Conservation (phyloP, 2,888 invertebrate genomes). For the Yponomeuta cagnagella region DNA sequence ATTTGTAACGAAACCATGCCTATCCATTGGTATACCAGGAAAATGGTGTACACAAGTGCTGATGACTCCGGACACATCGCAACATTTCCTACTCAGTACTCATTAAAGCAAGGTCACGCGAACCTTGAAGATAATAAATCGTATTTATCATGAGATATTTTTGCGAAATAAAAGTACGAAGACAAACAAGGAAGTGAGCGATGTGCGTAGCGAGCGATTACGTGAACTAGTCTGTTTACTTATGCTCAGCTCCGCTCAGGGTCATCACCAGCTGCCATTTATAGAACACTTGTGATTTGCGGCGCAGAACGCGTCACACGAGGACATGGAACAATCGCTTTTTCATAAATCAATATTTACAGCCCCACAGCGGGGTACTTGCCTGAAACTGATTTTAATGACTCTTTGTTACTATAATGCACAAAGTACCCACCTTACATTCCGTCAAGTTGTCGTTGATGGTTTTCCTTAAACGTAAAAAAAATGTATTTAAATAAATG, state of each 20-base stretch:
- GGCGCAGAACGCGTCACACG: conserved; percentile 16
- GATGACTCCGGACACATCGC: background rate
- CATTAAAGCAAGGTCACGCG: conserved; percentile 59
- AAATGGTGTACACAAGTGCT: background rate
- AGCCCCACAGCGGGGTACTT: no score
- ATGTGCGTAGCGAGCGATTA: conserved; percentile 17
- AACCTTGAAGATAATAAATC: conserved; percentile 54
- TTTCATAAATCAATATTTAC: background rate
- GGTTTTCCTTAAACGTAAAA: no score
- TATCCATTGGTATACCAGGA: background rate
- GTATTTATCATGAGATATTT: conserved; percentile 56
- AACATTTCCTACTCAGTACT: conserved; percentile 44
- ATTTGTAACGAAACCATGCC: background rate
- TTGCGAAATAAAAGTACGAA: conserved; percentile 58
- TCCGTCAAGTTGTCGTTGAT: no score
- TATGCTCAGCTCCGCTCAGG: conserved; percentile 42
- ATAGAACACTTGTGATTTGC: conserved; percentile 19
- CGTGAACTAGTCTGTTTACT: conserved; percentile 34
- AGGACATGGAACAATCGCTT: background rate
- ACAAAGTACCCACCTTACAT: no score
- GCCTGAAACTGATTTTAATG: no score
- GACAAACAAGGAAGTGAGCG: conserved; percentile 62
- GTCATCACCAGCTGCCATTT: conserved; percentile 28
- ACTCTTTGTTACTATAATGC: no score
- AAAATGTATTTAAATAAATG: no score